These are phyloP conservation scores for Eristalis tenax DNA, from an alignment of 2,888 invertebrate genomes.

Conservation along the genomic window DNA sequence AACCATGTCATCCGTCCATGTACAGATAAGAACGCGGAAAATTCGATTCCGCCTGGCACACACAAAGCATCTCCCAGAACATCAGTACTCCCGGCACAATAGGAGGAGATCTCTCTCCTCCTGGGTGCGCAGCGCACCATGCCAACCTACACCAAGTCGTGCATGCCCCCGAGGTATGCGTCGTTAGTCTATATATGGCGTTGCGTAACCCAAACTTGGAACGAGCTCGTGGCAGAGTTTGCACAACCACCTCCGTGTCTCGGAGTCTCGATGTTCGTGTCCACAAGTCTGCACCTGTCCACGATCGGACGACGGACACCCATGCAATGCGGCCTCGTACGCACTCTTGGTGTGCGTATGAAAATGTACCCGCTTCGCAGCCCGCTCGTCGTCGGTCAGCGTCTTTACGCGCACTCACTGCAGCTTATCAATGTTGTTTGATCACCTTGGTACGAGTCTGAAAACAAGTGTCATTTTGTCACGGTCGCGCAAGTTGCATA, in stretches of 20 bases:
- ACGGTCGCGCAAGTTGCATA: conserved; percentile 52
- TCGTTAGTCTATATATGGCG: conserved; percentile 50
- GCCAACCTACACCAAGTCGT: conserved; percentile 38
- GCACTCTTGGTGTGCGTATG: conserved; percentile 56
- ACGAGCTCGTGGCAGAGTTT: conserved; percentile 42
- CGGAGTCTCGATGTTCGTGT: conserved; percentile 11
- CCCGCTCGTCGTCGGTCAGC: neutral
- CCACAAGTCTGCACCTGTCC: conserved; percentile 48
- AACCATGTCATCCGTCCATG: conserved; percentile 52
- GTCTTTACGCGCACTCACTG: conserved; percentile 30
- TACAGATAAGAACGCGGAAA: conserved; percentile 43
- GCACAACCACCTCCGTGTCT: conserved; percentile 31
- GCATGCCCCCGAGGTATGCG: conserved; percentile 46
- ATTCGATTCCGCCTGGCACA: conserved; percentile 52
- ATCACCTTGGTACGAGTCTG: conserved; percentile 62
- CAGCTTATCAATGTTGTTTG: conserved; percentile 66
- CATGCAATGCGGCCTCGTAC: conserved; percentile 31
- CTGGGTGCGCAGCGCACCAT: neutral
- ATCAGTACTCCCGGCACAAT: conserved; percentile 29
- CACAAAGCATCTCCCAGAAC: conserved; percentile 14
- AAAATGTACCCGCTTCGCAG: conserved; percentile 34
- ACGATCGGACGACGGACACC: conserved; percentile 12
- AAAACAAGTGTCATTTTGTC: conserved; percentile 70
- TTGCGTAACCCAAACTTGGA: conserved; percentile 64
- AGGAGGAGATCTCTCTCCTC: conserved; percentile 27